phyloP scores from a whole-genome alignment of 2,113 vertebrate genomes.

The Upupa epops region DNA sequence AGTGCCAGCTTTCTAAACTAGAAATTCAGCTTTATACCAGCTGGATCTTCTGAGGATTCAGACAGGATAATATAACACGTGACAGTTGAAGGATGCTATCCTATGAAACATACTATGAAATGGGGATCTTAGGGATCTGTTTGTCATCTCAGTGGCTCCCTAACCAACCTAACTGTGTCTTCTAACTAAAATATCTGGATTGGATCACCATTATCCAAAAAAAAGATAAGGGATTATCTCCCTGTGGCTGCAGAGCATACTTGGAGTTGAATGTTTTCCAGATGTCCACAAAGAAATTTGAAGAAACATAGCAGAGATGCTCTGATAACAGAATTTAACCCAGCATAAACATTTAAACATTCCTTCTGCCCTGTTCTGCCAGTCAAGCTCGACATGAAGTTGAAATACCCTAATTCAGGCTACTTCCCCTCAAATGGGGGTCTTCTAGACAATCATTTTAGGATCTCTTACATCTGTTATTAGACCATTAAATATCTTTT shows the following conservation, averaged over 20 bases:
- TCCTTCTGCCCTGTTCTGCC: background rate
- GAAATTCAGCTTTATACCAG: background rate
- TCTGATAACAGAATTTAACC: background rate
- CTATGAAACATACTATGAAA: background rate
- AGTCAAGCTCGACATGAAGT: background rate
- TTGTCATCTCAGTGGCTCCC: background rate
- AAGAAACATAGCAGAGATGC: background rate
- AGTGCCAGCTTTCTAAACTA: too few relatives aligned
- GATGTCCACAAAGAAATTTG: background rate
- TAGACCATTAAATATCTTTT: background rate
- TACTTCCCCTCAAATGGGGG: background rate
- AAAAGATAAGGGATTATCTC: background rate
- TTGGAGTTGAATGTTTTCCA: background rate
- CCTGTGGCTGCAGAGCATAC: background rate
- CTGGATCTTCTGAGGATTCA: background rate
- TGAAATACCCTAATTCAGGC: rapidly evolving
- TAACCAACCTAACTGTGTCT: background rate
- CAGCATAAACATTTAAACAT: background rate
- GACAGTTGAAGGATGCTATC: background rate
- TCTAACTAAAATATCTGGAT: background rate
- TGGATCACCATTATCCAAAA: background rate
- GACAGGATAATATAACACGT: background rate
- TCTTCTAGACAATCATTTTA: rapidly evolving
- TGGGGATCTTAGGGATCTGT: background rate
- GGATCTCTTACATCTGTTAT: too few relatives aligned